phyloP scores from a whole-genome alignment of 2,797 vertebrate species.

The Mormyrus proboscirostris region DNA sequence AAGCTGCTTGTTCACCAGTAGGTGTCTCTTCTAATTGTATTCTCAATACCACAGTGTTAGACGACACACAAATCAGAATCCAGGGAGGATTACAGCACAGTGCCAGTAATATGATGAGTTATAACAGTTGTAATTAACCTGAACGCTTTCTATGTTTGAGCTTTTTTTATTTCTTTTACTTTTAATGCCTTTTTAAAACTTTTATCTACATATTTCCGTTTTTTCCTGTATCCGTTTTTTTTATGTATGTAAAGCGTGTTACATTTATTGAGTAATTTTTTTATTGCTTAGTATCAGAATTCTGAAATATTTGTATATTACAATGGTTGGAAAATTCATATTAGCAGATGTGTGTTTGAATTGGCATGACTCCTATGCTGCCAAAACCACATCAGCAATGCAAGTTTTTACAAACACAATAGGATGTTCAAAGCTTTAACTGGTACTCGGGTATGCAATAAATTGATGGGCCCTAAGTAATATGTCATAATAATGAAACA shows the following conservation, averaged over 20 bases:
- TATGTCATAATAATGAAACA: background rate
- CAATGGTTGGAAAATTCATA: background rate
- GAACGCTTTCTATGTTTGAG: background rate
- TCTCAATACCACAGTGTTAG: constrained; percentile 61
- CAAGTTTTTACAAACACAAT: background rate
- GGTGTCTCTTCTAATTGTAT: constrained; percentile 66
- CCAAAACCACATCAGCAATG: background rate
- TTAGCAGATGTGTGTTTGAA: background rate
- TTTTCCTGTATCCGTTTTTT: too few relatives aligned
- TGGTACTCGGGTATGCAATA: background rate
- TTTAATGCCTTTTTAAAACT: background rate
- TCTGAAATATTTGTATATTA: background rate
- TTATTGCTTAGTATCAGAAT: background rate
- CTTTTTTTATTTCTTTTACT: background rate
- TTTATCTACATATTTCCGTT: background rate
- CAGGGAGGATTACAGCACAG: background rate
- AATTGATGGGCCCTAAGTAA: background rate
- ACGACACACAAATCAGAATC: background rate
- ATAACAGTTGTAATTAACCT: background rate
- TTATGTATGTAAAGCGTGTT: background rate
- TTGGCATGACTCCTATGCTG: background rate
- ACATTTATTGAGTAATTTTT: background rate
- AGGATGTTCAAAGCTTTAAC: background rate
- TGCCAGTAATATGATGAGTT: background rate
- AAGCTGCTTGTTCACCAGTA: constrained; percentile 63